Evolutionary conservation across 1,140 invertebrate genomes (phyloP).

Genomic region (Psilanteris sp.): DNA sequence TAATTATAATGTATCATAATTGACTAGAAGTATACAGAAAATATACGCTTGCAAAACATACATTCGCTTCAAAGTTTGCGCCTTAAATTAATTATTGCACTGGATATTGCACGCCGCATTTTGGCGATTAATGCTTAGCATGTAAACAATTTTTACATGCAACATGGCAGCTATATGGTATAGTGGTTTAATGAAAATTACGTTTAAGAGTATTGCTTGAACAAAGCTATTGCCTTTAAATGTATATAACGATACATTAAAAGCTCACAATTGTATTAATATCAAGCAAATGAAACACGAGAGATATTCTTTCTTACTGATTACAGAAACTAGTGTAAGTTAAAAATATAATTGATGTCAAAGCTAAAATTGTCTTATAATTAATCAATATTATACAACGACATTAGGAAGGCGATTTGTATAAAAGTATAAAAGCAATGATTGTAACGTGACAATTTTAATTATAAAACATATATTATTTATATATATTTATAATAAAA

Average conservation of each 20-base stretch:
- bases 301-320: background rate
- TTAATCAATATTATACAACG: no score
- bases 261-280: no score
- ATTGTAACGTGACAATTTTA: no score
- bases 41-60: conserved; percentile 1
- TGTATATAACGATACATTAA: background rate
- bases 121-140: conserved; percentile 7
- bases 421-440: no score
- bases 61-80: background rate
- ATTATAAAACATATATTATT: no score
- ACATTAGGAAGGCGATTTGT: no score
- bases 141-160: conserved; percentile 16
- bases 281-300: background rate
- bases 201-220: background rate
- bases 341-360: no score
- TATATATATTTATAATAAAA: no score
- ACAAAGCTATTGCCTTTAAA: background rate
- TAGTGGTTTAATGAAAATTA: background rate
- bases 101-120: conserved; percentile 1
- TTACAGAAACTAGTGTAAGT: no score
- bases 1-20: conserved; percentile 7
- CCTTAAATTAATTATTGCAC: background rate
- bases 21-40: conserved; percentile 12
- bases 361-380: no score
- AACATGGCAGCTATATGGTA: conserved; percentile 29